Evolutionary conservation across 2,888 invertebrate genomes (phyloP), one percentile per base, ranked within the genome.

Genomic region (Leptothorax acervorum): DNA sequence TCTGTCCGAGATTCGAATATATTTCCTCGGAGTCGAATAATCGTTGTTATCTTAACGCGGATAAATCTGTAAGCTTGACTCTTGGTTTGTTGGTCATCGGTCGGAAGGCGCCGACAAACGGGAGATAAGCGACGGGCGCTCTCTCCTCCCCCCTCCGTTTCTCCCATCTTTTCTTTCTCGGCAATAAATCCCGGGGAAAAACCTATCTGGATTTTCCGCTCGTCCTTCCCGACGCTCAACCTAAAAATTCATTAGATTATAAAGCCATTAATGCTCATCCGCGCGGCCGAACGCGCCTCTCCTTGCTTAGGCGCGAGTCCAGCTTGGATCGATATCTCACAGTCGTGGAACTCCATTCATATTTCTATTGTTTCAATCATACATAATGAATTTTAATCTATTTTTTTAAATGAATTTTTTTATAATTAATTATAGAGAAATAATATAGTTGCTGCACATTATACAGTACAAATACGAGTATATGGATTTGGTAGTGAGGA

Each of bases 231-330:
- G 89, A 84, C 91, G 88, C 87, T 89, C 90, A 92, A 91, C 92
- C 92, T 92, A 93, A 94, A 93, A 94, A 94, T 94, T 94, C 93
- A 93, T 94, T 93, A 94, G 93, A 93, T 93, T 93, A 94, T 93
- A 93, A 93, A 93, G 92, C 93, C 93, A 93, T 94, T 94, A 93
- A 93, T 92, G 92, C 92, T 93, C 90, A 93, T 92, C 92, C 92
- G 90, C 91, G 86, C 90, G 91, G 85, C 87, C 88, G 91, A 88
- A 90, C 86, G 87, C 88, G 74, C 83, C 79, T 81, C 51, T 75
- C 81, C 76, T 87, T 85, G 82, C 86, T 86, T 87, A 85, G 85
- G 68, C 84, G 68, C 84, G 73, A 83, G 28, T 85, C 65, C 85
- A 81, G 62, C 57, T 83, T 70, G 87, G 84, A 90, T 92, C 88